These are phyloP conservation scores for Drosophila tanythrix DNA, from an alignment of 2,888 invertebrate genomes.

Conservation along the genomic window DNA sequence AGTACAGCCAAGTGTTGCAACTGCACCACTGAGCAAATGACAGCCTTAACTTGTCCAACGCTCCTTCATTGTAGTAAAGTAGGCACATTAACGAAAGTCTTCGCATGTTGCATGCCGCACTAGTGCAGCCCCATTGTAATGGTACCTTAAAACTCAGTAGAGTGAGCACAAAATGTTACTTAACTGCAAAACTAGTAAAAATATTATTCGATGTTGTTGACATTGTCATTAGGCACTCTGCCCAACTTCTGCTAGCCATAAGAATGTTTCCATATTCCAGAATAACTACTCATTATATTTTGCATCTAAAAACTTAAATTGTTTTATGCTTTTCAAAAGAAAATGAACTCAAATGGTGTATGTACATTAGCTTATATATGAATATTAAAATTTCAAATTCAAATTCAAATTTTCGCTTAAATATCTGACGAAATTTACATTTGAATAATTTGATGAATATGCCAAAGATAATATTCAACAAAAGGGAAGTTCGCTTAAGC, in stretches of 20 bases:
- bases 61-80: background rate
- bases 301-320: background rate
- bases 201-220: background rate
- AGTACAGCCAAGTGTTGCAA: slow-evolving; percentile 65
- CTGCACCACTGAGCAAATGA: slow-evolving; percentile 46
- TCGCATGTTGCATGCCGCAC: slow-evolving; percentile 8
- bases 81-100: slow-evolving; percentile 1
- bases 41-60: slow-evolving; percentile 2
- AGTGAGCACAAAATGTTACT: slow-evolving; percentile 7
- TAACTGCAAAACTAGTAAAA: background rate
- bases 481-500: background rate
- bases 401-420: too few relatives aligned
- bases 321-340: background rate
- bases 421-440: background rate
- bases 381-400: background rate
- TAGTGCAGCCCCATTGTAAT: background rate
- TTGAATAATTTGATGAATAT: background rate
- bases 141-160: background rate
- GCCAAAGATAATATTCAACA: background rate
- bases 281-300: background rate
- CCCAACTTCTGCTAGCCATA: background rate
- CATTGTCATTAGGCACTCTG: background rate
- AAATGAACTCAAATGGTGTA: background rate
- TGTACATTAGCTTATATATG: background rate
- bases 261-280: background rate